A percentile compares a stretch with the other conserved stretches of the same genome.
phyloP scores from a whole-genome alignment of 37 sponge, comb jelly and placozoan species.

The Dysidea cf. avara region DNA sequence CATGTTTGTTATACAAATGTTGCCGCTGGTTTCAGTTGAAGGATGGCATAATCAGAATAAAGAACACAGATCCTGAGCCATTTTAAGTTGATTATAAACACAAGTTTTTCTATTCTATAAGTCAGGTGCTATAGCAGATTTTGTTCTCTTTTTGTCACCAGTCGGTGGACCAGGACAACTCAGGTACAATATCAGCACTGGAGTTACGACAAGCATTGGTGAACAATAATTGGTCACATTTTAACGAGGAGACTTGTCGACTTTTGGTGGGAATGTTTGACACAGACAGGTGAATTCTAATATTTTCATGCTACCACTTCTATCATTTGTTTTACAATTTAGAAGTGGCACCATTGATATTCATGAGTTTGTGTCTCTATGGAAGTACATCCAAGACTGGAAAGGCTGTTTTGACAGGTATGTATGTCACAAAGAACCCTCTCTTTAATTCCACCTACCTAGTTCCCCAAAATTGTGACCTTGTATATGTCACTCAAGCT shows the following conservation, averaged over 20 bases:
- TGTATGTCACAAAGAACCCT: neutral
- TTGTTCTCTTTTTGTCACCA: conserved; percentile 27
- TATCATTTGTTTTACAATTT: neutral
- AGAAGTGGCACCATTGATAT: conserved; percentile 91
- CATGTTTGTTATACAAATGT: no score
- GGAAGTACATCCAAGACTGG: conserved; percentile 95
- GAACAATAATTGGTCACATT: conserved; percentile 90
- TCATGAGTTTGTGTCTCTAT: conserved; percentile 81
- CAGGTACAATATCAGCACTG: conserved; percentile 70
- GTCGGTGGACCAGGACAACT: conserved; percentile 77
- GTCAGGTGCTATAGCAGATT: no score
- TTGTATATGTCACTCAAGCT: neutral
- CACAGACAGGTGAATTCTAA: conserved; percentile 49
- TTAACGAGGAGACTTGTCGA: conserved; percentile 88
- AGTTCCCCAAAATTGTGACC: neutral
- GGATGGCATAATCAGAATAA: no score
- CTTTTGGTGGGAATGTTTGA: conserved; percentile 93
- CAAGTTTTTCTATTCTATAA: no score
- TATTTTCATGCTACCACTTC: neutral
- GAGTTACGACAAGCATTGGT: conserved; percentile 85
- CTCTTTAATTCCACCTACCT: neutral
- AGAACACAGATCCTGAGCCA: no score
- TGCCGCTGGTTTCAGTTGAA: no score
- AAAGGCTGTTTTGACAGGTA: conserved; percentile 86
- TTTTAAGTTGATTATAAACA: no score